Conservation (phyloP, 2,797 vertebrate species). For the Macropodus opercularis region DNA sequence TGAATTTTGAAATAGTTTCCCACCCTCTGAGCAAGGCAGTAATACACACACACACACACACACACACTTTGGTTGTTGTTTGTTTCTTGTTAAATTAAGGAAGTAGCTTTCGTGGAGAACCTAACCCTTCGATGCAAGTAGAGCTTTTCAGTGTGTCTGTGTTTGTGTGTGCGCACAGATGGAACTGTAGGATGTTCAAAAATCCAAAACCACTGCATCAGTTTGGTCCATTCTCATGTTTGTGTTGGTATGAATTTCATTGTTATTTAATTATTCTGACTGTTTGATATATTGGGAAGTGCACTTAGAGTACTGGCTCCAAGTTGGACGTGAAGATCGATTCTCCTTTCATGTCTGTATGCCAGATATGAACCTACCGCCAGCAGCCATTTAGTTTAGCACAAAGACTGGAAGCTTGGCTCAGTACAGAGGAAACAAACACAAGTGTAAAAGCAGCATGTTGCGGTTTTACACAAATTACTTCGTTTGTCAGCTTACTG, state of each 20-base stretch:
- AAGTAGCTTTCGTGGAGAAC: background rate
- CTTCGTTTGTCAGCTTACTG: background rate
- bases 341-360: constrained; percentile 13
- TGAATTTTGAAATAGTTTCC: constrained; percentile 69
- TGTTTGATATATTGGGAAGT: constrained; percentile 7
- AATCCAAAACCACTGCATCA: constrained; percentile 7
- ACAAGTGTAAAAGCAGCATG: background rate
- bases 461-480: background rate
- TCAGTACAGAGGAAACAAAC: background rate
- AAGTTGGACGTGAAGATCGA: constrained; percentile 2
- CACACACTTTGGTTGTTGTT: constrained; percentile 23
- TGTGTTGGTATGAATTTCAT: background rate
- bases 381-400: background rate
- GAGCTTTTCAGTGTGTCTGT: background rate
- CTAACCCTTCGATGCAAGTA: background rate
- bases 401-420: background rate
- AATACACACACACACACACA: constrained; percentile 23
- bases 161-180: background rate
- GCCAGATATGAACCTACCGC: background rate
- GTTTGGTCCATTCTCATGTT: background rate
- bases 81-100: constrained; percentile 4
- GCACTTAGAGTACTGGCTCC: background rate
- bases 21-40: constrained; percentile 37
- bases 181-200: background rate
- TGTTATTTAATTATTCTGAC: constrained; percentile 15